Evolutionary conservation across 1,140 invertebrate genomes (phyloP).

Genomic region (Drosophila tristis): DNA sequence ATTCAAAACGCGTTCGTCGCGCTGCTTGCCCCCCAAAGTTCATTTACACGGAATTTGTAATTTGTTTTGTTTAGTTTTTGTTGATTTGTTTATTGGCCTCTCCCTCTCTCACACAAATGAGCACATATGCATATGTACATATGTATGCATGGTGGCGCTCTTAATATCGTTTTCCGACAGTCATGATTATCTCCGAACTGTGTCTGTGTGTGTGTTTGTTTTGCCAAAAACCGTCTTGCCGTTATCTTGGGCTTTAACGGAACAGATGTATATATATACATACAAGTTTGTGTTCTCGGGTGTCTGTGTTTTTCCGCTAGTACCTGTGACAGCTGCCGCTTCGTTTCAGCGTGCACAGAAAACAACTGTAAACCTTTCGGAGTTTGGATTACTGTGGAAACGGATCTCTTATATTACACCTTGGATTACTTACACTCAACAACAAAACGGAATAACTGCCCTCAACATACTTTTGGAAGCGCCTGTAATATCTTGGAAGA

Average conservation of each 20-base stretch:
- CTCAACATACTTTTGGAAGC: too few species aligned
- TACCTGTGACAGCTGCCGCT: too few species aligned
- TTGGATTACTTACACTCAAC: too few species aligned
- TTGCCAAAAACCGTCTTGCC: slow-evolving; percentile 34
- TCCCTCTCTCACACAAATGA: not conserved
- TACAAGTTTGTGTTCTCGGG: slow-evolving; percentile 10
- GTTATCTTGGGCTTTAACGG: slow-evolving; percentile 40
- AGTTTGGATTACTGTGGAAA: too few species aligned
- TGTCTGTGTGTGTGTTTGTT: slow-evolving; percentile 28
- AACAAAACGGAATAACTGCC: too few species aligned
- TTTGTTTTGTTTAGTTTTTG: slow-evolving; percentile 76
- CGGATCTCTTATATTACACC: too few species aligned
- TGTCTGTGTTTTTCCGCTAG: too few species aligned
- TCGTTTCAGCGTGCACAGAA: too few species aligned
- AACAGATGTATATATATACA: slow-evolving; percentile 28
- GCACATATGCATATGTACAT: slow-evolving; percentile 14
- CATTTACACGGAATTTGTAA: slow-evolving; percentile 77
- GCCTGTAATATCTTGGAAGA: too few species aligned
- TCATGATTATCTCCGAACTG: slow-evolving; percentile 8
- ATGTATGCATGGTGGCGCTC: slow-evolving; percentile 18
- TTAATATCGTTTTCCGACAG: slow-evolving; percentile 17
- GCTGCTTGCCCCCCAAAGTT: slow-evolving; percentile 55
- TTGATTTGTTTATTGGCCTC: slow-evolving; percentile 71
- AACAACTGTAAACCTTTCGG: too few species aligned
- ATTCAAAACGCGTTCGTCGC: slow-evolving; percentile 34